These are phyloP conservation scores for Limosa lapponica DNA, from an alignment of 2,797 vertebrate genomes.

Conservation along the genomic window DNA sequence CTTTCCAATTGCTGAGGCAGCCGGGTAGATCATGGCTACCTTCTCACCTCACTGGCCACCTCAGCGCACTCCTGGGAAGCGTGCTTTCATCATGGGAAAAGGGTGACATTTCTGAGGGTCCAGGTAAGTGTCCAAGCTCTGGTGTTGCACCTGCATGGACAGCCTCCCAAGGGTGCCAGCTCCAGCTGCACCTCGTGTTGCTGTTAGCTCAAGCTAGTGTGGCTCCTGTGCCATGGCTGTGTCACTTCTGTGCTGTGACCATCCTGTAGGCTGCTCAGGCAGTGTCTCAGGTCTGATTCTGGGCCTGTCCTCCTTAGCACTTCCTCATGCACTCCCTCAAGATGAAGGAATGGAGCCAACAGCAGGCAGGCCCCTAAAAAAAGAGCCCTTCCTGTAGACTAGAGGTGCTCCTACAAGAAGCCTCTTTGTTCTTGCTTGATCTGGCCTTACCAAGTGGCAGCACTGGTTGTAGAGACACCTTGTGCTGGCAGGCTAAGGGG, in stretches of 20 bases:
- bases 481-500: neutral
- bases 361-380: neutral
- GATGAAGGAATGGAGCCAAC: neutral
- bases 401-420: neutral
- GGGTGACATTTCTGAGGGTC: neutral
- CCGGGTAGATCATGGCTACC: neutral
- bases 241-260: neutral
- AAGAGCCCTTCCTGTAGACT: no score
- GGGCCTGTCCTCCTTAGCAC: neutral
- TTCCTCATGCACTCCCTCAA: neutral
- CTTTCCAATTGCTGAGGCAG: neutral
- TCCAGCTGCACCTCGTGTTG: neutral
- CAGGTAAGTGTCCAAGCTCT: neutral
- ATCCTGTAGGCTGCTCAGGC: neutral
- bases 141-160: neutral
- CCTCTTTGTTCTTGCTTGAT: neutral
- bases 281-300: neutral
- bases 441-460: neutral
- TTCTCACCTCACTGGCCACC: neutral
- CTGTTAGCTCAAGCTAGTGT: neutral
- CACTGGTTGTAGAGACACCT: neutral
- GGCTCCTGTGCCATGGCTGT: fast-evolving
- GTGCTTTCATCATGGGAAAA: neutral
- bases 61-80: neutral
- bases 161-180: neutral